Evolutionary conservation across 2,113 vertebrate genomes (phyloP), one percentile per base, ranked within the genome.

Genomic region (Spheniscus mendiculus): DNA sequence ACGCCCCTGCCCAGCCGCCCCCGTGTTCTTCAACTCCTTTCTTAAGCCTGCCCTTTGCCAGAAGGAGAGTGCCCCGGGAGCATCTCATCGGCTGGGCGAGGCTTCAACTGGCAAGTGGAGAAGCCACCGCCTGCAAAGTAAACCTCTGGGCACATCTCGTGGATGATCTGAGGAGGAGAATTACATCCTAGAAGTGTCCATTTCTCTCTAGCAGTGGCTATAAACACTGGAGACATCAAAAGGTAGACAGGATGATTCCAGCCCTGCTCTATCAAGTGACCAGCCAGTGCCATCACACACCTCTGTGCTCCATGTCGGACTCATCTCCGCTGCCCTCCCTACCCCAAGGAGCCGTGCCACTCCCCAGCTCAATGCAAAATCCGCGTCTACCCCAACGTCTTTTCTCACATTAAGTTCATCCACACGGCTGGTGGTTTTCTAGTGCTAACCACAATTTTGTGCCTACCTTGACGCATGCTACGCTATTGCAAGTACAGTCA

Each of bases 361-460:
- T 79, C 66, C 47, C 42, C 78, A 83, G 23, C 47, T 49, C 40
- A 5, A 34, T 4, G 5, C 49, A 69, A 76, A 65, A 20, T 27
- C 83, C 12, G 15, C 29, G 4, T 18, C 66, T 53, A 19, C 58
- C 62, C 40, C 53, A 1, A 4, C 4, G 20, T 77, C n/a, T 82
- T 56, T 61, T n/a, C 74, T 88, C 56, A 18, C 70, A 25, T 59
- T 10, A n/a, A 69, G 78, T 63, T 40, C 78, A 61, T 71, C 89
- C 87, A 26, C 78, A 44, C 0, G 0, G 87, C 70, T 49, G 23
- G 78, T 73, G 90, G 36, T 50, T 96, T 88, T 61, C 84, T 17
- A 85, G 89, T 6, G 47, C 93, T 94, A 90, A 72, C 95, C 92
- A 83, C 96, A 73, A 65, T 95, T 94, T 45, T 63, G 84, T 88